Evolutionary conservation across 2,888 invertebrate species (phyloP).

Genomic region (Pemphredon lugubris): DNA sequence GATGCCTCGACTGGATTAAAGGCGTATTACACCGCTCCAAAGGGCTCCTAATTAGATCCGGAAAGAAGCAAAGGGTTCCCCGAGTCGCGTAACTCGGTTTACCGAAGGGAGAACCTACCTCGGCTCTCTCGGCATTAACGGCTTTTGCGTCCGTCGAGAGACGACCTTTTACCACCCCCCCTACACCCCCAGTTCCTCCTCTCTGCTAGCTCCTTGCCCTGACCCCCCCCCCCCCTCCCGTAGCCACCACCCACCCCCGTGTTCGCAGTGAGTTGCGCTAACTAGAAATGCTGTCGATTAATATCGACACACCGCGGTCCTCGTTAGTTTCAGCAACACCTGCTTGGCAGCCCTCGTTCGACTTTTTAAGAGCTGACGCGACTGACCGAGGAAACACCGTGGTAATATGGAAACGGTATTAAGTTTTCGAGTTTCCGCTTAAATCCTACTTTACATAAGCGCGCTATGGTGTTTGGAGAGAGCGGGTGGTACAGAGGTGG

Average conservation of each 20-base stretch:
- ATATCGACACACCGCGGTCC: conserved; percentile 31
- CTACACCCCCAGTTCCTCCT: conserved; percentile 14
- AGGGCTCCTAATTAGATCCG: conserved; percentile 78
- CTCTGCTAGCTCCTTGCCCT: conserved; percentile 32
- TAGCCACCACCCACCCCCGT: no score
- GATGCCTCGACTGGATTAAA: conserved; percentile 75
- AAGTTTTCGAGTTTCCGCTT: no score
- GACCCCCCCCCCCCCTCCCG: conserved; percentile 16
- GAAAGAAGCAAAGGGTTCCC: conserved; percentile 80
- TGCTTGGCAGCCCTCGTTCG: conserved; percentile 8
- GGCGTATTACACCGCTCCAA: conserved; percentile 77
- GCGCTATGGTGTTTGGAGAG: background rate
- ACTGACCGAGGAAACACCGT: background rate
- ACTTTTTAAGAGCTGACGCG: conserved; percentile 9
- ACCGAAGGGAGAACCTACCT: conserved; percentile 71
- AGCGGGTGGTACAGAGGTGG: no score
- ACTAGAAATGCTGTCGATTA: conserved; percentile 43
- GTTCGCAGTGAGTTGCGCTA: conserved; percentile 6
- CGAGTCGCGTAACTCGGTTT: conserved; percentile 79
- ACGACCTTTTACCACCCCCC: conserved; percentile 70
- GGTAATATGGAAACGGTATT: background rate
- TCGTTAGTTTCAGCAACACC: conserved; percentile 28
- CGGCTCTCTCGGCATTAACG: conserved; percentile 70
- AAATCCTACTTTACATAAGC: no score
- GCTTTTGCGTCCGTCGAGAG: conserved; percentile 75